Percentiles rank a stretch among this genome's conserved stretches.
Conservation (phyloP, 2,888 invertebrate genomes). For the Pyrochroa serraticornis region DNA sequence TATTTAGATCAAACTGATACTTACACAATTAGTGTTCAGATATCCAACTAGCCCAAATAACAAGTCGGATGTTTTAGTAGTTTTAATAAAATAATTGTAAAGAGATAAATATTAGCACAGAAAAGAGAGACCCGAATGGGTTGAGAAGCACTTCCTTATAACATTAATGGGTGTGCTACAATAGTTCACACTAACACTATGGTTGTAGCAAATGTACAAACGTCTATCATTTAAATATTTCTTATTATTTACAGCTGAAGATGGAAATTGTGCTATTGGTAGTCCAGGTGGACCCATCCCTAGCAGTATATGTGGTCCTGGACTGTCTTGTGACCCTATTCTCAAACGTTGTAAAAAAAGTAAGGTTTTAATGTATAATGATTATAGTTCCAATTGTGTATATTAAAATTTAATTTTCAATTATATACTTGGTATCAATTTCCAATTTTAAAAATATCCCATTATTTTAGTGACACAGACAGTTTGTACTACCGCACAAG, state of each 20-base stretch:
- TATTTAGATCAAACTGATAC: too few species aligned
- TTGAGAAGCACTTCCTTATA: too few species aligned
- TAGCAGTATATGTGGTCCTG: conserved; percentile 66
- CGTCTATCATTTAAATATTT: conserved; percentile 5
- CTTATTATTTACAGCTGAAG: conserved; percentile 56
- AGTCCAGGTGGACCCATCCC: conserved; percentile 60
- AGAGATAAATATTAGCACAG: too few species aligned
- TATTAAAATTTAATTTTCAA: too few species aligned
- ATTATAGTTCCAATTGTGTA: neutral
- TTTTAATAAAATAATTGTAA: too few species aligned
- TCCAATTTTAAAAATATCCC: conserved; percentile 5
- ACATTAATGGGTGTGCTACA: too few species aligned
- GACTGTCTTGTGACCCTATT: conserved; percentile 62
- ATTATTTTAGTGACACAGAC: conserved; percentile 30
- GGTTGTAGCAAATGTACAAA: neutral
- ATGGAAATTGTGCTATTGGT: conserved; percentile 58
- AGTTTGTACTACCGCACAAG: conserved; percentile 51
- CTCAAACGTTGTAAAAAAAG: conserved; percentile 55
- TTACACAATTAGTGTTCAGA: too few species aligned
- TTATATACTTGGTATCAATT: neutral
- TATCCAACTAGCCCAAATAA: too few species aligned
- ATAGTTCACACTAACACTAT: too few species aligned
- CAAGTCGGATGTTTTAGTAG: too few species aligned
- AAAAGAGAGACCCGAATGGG: too few species aligned
- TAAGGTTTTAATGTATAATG: neutral